Conservation (phyloP, 2,888 invertebrate genomes). For the Magallana nippona region DNA sequence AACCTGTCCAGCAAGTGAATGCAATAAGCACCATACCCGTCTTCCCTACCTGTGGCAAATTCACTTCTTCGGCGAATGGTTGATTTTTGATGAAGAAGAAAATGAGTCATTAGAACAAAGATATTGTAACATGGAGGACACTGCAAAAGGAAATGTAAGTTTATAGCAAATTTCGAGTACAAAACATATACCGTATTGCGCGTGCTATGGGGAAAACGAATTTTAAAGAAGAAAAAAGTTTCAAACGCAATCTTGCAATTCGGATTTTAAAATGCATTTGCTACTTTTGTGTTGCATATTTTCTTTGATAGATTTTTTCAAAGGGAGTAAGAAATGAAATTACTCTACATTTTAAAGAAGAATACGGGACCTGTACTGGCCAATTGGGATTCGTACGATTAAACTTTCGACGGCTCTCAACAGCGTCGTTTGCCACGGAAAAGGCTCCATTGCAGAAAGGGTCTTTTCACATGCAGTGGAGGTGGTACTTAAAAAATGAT, state of each 20-base stretch:
- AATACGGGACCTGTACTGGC: not conserved
- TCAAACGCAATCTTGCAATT: too few species aligned
- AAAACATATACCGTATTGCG: too few species aligned
- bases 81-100: constrained; percentile 27
- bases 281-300: too few species aligned
- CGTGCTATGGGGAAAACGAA: too few species aligned
- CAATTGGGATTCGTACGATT: not conserved
- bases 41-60: constrained; percentile 49
- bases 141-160: constrained; percentile 34
- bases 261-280: too few species aligned
- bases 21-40: not conserved
- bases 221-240: too few species aligned
- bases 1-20: not conserved
- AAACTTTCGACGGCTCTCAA: constrained; percentile 49
- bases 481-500: constrained; percentile 61
- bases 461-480: constrained; percentile 57
- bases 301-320: too few species aligned
- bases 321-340: too few species aligned
- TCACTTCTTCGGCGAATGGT: constrained; percentile 41
- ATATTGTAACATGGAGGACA: constrained; percentile 27
- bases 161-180: too few species aligned
- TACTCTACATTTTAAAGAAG: not conserved
- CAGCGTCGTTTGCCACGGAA: constrained; percentile 51
- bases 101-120: constrained; percentile 43
- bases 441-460: not conserved